phyloP scores from a whole-genome alignment of 2,113 vertebrate species.

The Phrynocephalus versicolor region DNA sequence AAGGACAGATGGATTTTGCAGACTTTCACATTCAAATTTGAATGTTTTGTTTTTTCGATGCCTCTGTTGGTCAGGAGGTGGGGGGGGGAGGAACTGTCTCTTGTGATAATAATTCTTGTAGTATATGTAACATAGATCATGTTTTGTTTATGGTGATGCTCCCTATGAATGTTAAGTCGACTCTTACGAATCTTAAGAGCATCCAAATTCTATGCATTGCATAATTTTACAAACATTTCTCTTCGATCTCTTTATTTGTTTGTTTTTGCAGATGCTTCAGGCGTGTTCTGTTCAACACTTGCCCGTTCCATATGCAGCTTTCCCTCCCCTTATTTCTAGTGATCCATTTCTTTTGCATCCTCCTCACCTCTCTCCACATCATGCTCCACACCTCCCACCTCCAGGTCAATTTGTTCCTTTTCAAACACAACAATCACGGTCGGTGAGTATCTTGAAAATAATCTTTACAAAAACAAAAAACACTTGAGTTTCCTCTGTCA shows the following conservation, averaged over 20 bases:
- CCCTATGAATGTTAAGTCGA: background rate
- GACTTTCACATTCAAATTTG: background rate
- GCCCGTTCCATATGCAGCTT: constrained; percentile 93
- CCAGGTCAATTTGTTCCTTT: constrained; percentile 95
- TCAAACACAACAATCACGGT: constrained; percentile 93
- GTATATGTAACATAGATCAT: background rate
- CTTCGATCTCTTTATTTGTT: constrained; percentile 39
- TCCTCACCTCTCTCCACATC: constrained; percentile 89
- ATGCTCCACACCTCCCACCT: constrained; percentile 88
- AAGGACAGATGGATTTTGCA: background rate
- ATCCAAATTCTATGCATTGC: background rate
- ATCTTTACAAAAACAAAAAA: background rate
- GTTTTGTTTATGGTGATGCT: background rate
- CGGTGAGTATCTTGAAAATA: constrained; percentile 78
- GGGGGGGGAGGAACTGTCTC: too few species aligned
- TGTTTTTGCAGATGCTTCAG: constrained; percentile 87
- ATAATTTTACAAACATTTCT: constrained; percentile 44
- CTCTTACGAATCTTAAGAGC: background rate
- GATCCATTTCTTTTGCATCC: constrained; percentile 95
- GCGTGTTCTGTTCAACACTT: constrained; percentile 96
- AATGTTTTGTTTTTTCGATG: background rate
- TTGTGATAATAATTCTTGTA: background rate
- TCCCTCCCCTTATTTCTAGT: constrained; percentile 92
- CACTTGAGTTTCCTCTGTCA: background rate
- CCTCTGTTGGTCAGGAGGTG: background rate